Conservation (phyloP, 2,113 vertebrate genomes). For the Mastomys coucha region DNA sequence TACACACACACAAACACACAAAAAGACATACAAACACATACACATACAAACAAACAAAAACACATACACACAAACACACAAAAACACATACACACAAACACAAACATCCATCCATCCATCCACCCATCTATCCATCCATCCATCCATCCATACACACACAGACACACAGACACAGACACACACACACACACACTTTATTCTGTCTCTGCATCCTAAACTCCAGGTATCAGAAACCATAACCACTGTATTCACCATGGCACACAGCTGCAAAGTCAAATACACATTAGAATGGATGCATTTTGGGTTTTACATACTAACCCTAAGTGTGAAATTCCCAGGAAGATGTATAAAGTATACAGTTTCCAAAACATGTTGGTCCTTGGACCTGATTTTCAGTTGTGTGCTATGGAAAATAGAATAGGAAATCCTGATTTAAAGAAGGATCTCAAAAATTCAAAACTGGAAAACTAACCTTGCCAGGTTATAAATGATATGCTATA, state of each 20-base stretch:
- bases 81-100: not conserved
- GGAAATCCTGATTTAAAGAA: constrained; percentile 1
- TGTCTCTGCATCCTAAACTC: not conserved
- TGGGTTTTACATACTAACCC: not conserved
- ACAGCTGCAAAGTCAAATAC: not conserved
- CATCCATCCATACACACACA: not conserved
- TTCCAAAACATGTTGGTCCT: not conserved
- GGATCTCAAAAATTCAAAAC: not conserved
- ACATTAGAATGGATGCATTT: not conserved
- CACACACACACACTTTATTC: not conserved
- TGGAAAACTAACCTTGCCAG: not conserved
- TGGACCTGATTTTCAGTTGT: not conserved
- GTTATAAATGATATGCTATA: not conserved
- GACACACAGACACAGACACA: too few relatives aligned
- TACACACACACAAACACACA: not conserved
- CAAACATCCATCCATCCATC: too few relatives aligned
- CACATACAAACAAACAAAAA: not conserved
- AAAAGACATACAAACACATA: not conserved
- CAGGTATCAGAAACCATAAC: not conserved
- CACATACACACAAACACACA: not conserved
- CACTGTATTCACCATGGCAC: not conserved
- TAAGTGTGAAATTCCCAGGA: constrained; percentile 30
- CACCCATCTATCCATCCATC: too few relatives aligned
- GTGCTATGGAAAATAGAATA: not conserved
- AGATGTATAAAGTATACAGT: not conserved